Percentiles rank a stretch among this genome's conserved stretches.
Conservation (phyloP, 1,140 invertebrate genomes). For the Aphidius gifuensis region DNA sequence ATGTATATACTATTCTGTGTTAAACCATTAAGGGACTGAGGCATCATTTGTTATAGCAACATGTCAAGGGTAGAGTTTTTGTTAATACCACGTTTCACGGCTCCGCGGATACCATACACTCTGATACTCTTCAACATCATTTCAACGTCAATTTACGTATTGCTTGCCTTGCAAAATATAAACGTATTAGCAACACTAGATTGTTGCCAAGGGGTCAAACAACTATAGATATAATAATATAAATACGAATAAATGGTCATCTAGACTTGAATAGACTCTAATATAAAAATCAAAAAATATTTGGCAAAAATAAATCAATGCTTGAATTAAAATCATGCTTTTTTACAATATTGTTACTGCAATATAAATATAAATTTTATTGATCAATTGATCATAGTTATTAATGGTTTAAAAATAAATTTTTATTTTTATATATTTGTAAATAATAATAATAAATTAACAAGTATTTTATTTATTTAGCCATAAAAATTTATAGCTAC, state of each 20-base stretch:
- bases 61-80: slow-evolving; percentile 26
- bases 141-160: no score
- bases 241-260: no score
- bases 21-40: slow-evolving; percentile 41
- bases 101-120: slow-evolving; percentile 27
- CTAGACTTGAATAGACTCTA: no score
- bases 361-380: no score
- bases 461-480: no score
- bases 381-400: no score
- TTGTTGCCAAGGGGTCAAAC: slow-evolving; percentile 12
- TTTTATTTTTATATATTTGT: no score
- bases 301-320: no score
- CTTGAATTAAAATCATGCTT: slow-evolving; percentile 1
- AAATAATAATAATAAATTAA: no score
- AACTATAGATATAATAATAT: not conserved
- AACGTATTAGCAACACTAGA: slow-evolving; percentile 32
- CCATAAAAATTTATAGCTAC: slow-evolving; percentile 4
- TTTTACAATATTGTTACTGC: not conserved
- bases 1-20: not conserved
- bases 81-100: slow-evolving; percentile 48
- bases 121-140: slow-evolving; percentile 20
- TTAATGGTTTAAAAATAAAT: no score
- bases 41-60: slow-evolving; percentile 45
- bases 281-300: not conserved
- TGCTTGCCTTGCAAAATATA: slow-evolving; percentile 30